phyloP scores from a whole-genome alignment of 2,113 vertebrate species.

The Scatophagus argus region DNA sequence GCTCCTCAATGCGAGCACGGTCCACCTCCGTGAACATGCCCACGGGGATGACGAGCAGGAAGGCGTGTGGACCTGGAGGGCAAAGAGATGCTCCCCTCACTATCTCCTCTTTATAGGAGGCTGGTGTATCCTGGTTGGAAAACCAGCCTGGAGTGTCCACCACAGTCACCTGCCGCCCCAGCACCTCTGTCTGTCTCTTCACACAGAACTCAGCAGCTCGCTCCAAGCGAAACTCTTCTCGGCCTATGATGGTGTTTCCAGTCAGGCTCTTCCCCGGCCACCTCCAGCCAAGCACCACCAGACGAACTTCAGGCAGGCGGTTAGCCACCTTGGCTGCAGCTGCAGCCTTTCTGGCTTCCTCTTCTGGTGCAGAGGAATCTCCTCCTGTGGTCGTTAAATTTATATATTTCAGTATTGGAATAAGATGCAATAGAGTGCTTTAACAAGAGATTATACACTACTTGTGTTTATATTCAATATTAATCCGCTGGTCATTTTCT shows the following conservation, averaged over 20 bases:
- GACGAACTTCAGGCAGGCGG: conserved; percentile 75
- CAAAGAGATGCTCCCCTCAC: conserved; percentile 77
- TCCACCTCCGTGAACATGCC: conserved; percentile 86
- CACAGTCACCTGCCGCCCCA: conserved; percentile 75
- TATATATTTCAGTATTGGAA: neutral
- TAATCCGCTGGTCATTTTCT: neutral
- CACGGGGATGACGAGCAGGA: conserved; percentile 83
- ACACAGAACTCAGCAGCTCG: conserved; percentile 84
- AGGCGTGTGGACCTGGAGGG: conserved; percentile 83
- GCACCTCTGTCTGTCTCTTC: conserved; percentile 77
- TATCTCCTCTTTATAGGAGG: conserved; percentile 81
- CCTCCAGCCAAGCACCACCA: conserved; percentile 85
- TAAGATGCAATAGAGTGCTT: neutral
- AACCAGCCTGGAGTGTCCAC: conserved; percentile 88
- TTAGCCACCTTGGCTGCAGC: conserved; percentile 43
- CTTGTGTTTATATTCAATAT: neutral
- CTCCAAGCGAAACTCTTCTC: conserved; percentile 84
- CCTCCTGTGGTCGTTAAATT: neutral
- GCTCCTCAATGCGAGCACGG: conserved; percentile 80
- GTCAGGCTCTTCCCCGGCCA: conserved; percentile 88
- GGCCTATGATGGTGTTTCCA: conserved; percentile 85
- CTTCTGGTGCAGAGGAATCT: conserved; percentile 35
- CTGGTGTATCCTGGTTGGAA: conserved; percentile 80
- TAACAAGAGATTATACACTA: neutral
- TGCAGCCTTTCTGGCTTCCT: conserved; percentile 44